phyloP scores from a whole-genome alignment of 2,113 vertebrate species.

The Python bivittatus region DNA sequence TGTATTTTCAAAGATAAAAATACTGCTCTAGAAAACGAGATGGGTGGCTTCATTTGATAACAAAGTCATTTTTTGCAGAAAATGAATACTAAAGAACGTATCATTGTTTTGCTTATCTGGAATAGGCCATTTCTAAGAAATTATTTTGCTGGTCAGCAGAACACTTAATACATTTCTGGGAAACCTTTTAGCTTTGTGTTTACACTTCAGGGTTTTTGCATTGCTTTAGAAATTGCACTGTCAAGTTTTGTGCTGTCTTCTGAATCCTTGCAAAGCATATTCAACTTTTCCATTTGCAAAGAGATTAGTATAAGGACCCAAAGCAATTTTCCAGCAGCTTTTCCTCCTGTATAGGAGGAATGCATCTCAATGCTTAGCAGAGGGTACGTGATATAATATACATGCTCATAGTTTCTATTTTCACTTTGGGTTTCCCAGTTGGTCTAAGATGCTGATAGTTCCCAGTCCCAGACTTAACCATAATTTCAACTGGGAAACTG shows the following conservation, averaged over 20 bases:
- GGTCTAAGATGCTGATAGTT: no score
- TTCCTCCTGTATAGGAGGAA: not conserved
- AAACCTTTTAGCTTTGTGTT: not conserved
- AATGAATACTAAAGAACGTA: not conserved
- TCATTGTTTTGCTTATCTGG: not conserved
- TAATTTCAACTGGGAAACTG: no score
- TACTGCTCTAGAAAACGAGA: not conserved
- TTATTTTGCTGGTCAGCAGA: not conserved
- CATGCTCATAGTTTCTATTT: not conserved
- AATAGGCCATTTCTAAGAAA: not conserved
- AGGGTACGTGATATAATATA: not conserved
- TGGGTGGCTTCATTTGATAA: not conserved
- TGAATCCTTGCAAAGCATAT: not conserved
- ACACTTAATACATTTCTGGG: not conserved
- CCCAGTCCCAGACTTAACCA: no score
- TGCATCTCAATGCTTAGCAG: not conserved
- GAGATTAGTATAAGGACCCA: not conserved
- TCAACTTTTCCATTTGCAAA: not conserved
- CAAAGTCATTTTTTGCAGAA: not conserved
- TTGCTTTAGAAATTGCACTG: not conserved
- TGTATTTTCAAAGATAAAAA: not conserved
- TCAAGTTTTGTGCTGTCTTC: not conserved
- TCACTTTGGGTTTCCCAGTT: not conserved
- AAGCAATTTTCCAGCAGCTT: not conserved
- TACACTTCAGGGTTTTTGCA: not conserved